phyloP scores from a whole-genome alignment of 2,113 vertebrate genomes.

The Limanda limanda region DNA sequence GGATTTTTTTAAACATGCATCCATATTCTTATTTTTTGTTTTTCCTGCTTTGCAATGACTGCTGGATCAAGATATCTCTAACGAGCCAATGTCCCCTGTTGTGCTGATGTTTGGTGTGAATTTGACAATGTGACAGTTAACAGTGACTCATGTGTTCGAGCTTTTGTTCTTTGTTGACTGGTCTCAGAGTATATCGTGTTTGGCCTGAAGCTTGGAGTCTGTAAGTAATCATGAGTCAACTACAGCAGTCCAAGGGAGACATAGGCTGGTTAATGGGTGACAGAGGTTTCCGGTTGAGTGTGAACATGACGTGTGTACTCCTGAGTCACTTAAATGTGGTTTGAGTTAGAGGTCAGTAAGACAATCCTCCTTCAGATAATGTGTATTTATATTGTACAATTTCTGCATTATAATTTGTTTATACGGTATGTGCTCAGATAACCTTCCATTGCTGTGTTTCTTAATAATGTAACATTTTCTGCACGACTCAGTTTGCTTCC shows the following conservation, averaged over 20 bases:
- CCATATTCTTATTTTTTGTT: not conserved
- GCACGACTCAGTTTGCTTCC: no score
- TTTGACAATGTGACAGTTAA: constrained; percentile 10
- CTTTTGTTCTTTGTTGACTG: constrained; percentile 17
- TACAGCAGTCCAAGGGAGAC: constrained; percentile 19
- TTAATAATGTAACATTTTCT: no score
- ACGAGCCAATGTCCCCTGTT: not conserved
- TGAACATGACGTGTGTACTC: constrained; percentile 34
- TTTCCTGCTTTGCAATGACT: not conserved
- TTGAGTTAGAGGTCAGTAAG: constrained; percentile 43
- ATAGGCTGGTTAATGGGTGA: constrained; percentile 34
- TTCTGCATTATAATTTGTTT: not conserved
- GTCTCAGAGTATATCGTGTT: constrained; percentile 35
- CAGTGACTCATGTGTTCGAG: not conserved
- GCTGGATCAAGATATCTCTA: not conserved
- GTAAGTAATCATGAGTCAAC: constrained; percentile 55
- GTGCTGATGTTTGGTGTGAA: constrained; percentile 15
- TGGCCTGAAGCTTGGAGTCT: constrained; percentile 39
- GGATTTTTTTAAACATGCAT: not conserved
- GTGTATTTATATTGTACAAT: not conserved
- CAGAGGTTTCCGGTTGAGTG: constrained; percentile 40
- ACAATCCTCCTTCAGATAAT: constrained; percentile 6
- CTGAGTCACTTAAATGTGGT: constrained; percentile 43
- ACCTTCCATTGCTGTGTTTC: not conserved
- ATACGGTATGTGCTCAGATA: not conserved